phyloP scores from a whole-genome alignment of 2,888 invertebrate species.

The Limenitis camilla region DNA sequence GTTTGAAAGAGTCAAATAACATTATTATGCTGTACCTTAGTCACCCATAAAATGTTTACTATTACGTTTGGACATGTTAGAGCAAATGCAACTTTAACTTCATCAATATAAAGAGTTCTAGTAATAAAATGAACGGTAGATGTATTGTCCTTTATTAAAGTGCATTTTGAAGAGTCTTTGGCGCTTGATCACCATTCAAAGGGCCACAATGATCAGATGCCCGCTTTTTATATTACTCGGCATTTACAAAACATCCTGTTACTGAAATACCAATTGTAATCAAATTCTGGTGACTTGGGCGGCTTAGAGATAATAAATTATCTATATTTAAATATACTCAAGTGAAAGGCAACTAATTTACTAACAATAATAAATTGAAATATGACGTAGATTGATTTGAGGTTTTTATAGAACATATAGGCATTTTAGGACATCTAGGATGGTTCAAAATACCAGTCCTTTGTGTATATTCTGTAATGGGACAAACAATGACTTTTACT shows the following conservation, averaged over 20 bases:
- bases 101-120: constrained; percentile 5
- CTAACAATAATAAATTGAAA: too few species aligned
- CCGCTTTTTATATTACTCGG: constrained; percentile 46
- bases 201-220: constrained; percentile 50
- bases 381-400: too few species aligned
- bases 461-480: too few species aligned
- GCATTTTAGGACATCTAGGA: too few species aligned
- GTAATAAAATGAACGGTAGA: constrained; percentile 10
- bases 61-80: constrained; percentile 6
- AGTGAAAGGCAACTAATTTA: background rate
- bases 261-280: constrained; percentile 27
- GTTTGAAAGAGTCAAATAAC: constrained; percentile 57
- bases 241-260: constrained; percentile 32
- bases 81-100: constrained; percentile 29
- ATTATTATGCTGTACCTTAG: constrained; percentile 57
- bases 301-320: constrained; percentile 12
- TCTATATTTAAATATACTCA: background rate
- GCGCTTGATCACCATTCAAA: constrained; percentile 58
- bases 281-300: constrained; percentile 13
- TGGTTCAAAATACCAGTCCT: too few species aligned
- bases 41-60: constrained; percentile 26
- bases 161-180: constrained; percentile 65
- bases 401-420: too few species aligned
- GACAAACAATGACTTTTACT: too few species aligned
- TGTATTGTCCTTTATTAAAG: constrained; percentile 38